Evolutionary conservation across 2,797 vertebrate genomes (phyloP), one percentile per base, ranked within the genome.

Genomic region (Pangasius djambal): DNA sequence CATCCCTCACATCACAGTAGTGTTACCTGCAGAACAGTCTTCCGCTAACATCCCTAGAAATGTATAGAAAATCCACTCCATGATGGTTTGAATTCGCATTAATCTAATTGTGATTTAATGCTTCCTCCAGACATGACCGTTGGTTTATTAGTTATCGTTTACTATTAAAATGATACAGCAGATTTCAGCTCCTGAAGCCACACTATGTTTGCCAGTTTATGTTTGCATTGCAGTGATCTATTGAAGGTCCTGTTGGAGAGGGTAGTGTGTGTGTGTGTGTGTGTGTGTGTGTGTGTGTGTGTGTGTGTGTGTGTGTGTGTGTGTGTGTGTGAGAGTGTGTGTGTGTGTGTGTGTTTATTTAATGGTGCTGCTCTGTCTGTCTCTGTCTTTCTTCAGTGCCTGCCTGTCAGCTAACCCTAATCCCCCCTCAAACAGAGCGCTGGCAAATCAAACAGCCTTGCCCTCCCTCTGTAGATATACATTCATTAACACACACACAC

Each of bases 391-490:
- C 82, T 88, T 70, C 81, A 63, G 52, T 50, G 87, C 50, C 82
- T 61, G 84, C 79, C 89, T 90, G 91, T 91, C 90, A 89, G 81
- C 84, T 87, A 88, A 84, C 86, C 86, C 88, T 92, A 91, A 92
- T 92, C 91, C 89, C 83, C 88, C 75, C 87, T 89, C 89, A 91
- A 89, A 91, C 88, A 92, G 89, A 85, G 85, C 77, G 74, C 86
- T 88, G 88, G 81, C 88, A 87, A 90, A 87, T 89, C 91, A 90
- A 90, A 91, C 91, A 90, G 69, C 65, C 89, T 83, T 34, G 67
- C 83, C 83, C 85, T 83, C 85, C 63, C 85, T 83, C 87, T 81
- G 61, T 61, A 88, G 87, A 88, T 88, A 88, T 85, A 83, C 75
- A 72, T 85, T 79, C 89, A 81, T 79, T 78, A 84, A 50, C 59